Conservation (phyloP, 2,888 invertebrate species). For the Philhelius pedissequus region DNA sequence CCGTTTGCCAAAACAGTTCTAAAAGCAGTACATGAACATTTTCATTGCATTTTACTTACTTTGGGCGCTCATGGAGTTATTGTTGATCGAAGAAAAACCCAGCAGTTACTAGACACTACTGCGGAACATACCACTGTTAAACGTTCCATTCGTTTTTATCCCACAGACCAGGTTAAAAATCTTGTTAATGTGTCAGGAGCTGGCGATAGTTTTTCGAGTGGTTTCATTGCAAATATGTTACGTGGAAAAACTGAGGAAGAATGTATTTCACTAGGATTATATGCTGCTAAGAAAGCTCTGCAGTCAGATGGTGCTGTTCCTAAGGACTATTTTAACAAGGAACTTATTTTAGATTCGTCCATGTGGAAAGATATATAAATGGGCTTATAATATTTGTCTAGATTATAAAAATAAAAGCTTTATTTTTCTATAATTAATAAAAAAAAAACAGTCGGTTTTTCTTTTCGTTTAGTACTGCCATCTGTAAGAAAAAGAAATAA, state of each 20-base stretch:
- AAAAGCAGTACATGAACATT: constrained; percentile 78
- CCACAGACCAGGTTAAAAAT: constrained; percentile 73
- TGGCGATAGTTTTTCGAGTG: constrained; percentile 88
- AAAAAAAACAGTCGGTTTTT: not conserved
- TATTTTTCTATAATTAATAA: constrained; percentile 30
- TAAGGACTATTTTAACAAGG: constrained; percentile 73
- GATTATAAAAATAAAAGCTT: constrained; percentile 15
- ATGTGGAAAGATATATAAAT: constrained; percentile 35
- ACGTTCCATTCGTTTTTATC: constrained; percentile 31
- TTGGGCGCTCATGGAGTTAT: constrained; percentile 82
- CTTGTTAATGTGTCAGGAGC: constrained; percentile 90
- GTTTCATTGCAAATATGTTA: constrained; percentile 84
- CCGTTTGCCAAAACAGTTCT: constrained; percentile 73
- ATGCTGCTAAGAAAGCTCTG: constrained; percentile 83
- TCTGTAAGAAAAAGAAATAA: constrained; percentile 69
- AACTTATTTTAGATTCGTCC: constrained; percentile 28
- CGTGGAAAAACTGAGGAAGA: constrained; percentile 80
- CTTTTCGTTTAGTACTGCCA: constrained; percentile 74
- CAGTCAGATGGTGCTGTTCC: constrained; percentile 83
- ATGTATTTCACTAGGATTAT: constrained; percentile 83
- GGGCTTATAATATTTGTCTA: not conserved
- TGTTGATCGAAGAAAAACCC: constrained; percentile 74
- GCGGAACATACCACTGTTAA: not conserved
- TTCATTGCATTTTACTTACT: constrained; percentile 83
- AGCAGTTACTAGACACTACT: constrained; percentile 61